phyloP scores from a whole-genome alignment of 2,797 vertebrate species.

The Mus spretus region DNA sequence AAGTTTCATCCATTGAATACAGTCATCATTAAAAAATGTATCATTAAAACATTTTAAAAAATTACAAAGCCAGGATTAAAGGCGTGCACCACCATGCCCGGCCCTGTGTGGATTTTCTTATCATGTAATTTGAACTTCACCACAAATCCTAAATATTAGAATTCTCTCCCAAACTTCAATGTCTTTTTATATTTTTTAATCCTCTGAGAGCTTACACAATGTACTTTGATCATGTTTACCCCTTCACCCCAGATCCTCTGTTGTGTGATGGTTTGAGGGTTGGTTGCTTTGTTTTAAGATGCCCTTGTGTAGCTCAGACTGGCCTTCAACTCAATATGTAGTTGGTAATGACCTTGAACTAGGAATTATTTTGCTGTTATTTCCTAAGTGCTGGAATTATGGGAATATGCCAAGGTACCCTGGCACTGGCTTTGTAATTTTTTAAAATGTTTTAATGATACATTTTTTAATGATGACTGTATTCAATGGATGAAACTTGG shows the following conservation, averaged over 20 bases:
- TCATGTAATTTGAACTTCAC: background rate
- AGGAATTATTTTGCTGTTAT: background rate
- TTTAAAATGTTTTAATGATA: background rate
- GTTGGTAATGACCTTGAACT: background rate
- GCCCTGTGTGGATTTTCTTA: background rate
- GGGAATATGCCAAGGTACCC: too few species aligned
- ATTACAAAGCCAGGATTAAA: too few species aligned
- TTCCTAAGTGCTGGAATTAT: background rate
- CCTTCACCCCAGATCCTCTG: background rate
- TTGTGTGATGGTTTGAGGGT: background rate
- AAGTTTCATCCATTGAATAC: too few species aligned
- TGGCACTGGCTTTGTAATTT: background rate
- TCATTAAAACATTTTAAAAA: too few species aligned
- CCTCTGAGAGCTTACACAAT: background rate
- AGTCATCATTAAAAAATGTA: too few species aligned
- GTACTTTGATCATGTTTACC: background rate
- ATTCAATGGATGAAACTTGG: conserved; percentile 1
- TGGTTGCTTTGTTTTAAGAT: background rate
- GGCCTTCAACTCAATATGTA: background rate
- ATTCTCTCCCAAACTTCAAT: background rate
- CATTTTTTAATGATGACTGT: background rate
- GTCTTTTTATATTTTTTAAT: background rate
- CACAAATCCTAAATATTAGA: background rate
- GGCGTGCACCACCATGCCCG: too few species aligned
- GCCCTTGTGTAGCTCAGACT: background rate